phyloP scores from a whole-genome alignment of 2,113 vertebrate species.

The Bubo blakistoni region DNA sequence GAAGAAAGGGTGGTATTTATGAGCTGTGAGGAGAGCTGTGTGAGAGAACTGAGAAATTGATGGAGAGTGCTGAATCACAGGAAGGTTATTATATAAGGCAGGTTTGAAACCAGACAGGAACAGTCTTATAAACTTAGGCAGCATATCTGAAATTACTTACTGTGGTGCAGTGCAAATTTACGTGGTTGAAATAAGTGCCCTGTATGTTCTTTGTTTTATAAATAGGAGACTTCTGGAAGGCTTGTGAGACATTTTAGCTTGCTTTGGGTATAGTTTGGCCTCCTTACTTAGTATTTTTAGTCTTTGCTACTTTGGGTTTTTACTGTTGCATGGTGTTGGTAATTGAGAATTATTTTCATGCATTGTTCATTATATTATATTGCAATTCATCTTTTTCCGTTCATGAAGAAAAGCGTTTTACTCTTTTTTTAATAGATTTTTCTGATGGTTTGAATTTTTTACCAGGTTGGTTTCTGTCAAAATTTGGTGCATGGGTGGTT shows the following conservation, averaged over 20 bases:
- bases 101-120: not conserved
- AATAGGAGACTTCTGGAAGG: not conserved
- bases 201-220: not conserved
- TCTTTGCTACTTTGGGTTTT: not conserved
- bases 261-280: not conserved
- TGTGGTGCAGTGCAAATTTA: not conserved
- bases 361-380: not conserved
- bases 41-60: not conserved
- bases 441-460: not conserved
- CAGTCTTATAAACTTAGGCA: not conserved
- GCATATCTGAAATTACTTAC: not conserved
- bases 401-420: not conserved
- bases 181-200: not conserved
- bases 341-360: not conserved
- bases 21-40: not conserved
- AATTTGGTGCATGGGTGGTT: not conserved
- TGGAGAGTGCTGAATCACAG: slow-evolving; percentile 15
- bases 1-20: not conserved
- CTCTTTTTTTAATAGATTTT: not conserved
- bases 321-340: not conserved
- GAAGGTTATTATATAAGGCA: not conserved
- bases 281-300: not conserved
- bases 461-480: not conserved
- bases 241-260: not conserved
- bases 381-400: not conserved